Base-by-base conservation (phyloP, 2,797 vertebrate species). In the Lepus townsendii region DNA sequence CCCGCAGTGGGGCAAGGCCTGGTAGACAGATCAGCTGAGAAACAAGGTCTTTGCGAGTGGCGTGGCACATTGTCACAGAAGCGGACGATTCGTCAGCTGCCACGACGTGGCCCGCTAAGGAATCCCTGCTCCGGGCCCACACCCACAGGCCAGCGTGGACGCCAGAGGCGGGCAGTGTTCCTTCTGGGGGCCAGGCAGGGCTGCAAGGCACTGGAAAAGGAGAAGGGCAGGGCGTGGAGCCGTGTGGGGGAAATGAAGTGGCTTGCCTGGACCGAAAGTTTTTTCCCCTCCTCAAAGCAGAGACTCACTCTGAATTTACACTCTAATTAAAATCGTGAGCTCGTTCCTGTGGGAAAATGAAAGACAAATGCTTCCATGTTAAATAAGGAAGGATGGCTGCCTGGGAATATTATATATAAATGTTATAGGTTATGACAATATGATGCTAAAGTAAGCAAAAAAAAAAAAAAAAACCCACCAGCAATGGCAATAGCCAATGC, bases 101-200 rank as follows among this genome's bases (percentile, higher is more conserved):
- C 84, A 95, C 86, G 95, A 97, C 96, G 42, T 32, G 92, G 93
- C 91, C 69, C 20, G 54, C 24, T 77, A 77, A 94, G 95, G 86
- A 93, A 94, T 94, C 90, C 65, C 0, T 9, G 75, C 93, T 75
- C 76, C 78, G 88, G 91, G 91, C 47, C 87, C 10, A 93, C 42
- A 68, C 47, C 22, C 78, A 62, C 52, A 42, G 90, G 87, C 83
- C 93, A 88, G 93, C 95, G 75, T 27, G 88, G 62, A 71, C 95
- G 24, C 4, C 27, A 77, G 91, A 92, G 88, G 66, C n/a, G 12
- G 27, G 10, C 32, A 5, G 2, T 38, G 14, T 9, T 63, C 69
- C 30, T 0, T 26, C 19, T 7, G 54, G 32, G 35, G 62, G 47
- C 12, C 24, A 0, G 0, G 22, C 1, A 1, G 3, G 32, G 71